Conservation (phyloP, 2,113 vertebrate species). For the Thomomys bottae region DNA sequence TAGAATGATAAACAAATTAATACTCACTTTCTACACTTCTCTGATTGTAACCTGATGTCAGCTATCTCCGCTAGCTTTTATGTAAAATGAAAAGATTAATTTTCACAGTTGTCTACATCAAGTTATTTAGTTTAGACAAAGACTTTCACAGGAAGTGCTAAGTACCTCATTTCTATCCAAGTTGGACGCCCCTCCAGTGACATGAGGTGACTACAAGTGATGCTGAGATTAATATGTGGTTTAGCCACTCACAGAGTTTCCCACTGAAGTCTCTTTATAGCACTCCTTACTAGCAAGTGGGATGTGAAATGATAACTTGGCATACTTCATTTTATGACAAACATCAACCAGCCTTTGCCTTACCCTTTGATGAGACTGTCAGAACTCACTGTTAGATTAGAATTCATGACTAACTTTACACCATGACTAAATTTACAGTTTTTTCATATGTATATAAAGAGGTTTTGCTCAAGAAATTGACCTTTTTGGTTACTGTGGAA, state of each 20-base stretch:
- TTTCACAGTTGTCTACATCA: background rate
- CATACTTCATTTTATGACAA: slow-evolving; percentile 5
- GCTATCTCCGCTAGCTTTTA: background rate
- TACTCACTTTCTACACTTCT: background rate
- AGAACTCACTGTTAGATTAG: background rate
- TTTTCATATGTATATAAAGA: background rate
- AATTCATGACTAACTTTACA: background rate
- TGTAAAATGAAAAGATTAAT: background rate
- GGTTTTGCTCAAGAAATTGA: background rate
- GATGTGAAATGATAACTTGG: background rate
- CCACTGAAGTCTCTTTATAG: background rate
- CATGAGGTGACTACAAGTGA: background rate
- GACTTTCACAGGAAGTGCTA: background rate
- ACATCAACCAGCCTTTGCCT: background rate
- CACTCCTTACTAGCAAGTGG: background rate
- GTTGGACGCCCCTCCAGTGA: background rate
- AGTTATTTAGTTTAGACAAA: background rate
- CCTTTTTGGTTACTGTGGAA: background rate
- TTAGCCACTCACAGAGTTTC: background rate
- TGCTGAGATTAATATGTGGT: background rate
- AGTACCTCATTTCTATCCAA: background rate
- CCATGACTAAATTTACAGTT: background rate
- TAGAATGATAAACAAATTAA: no score
- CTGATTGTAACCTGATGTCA: background rate
- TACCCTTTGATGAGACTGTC: background rate